phyloP scores from a whole-genome alignment of 2,113 vertebrate genomes.

The Phoenicopterus ruber region DNA sequence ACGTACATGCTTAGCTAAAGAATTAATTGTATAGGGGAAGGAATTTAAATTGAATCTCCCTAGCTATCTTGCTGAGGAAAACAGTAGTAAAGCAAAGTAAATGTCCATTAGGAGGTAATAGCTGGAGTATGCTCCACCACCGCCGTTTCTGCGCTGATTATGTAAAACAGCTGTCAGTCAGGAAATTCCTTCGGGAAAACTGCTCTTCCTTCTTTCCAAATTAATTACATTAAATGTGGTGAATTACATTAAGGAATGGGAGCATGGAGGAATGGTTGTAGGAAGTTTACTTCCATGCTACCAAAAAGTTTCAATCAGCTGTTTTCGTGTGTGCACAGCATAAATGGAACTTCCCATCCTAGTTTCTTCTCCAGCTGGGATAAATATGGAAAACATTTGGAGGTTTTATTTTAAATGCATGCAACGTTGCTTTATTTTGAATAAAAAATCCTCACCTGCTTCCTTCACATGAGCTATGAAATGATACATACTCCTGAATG shows the following conservation, averaged over 20 bases:
- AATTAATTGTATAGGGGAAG: background rate
- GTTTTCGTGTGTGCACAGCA: background rate
- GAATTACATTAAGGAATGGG: conserved; percentile 12
- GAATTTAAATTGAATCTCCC: background rate
- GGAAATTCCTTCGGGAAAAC: conserved; percentile 20
- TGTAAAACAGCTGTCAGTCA: conserved; percentile 36
- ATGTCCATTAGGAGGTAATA: conserved; percentile 26
- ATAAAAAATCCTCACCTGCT: background rate
- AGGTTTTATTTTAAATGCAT: background rate
- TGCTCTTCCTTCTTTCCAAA: conserved; percentile 27
- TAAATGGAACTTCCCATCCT: background rate
- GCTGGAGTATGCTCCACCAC: background rate
- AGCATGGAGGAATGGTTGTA: background rate
- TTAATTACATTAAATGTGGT: conserved; percentile 18
- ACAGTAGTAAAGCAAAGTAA: background rate
- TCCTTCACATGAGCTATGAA: background rate
- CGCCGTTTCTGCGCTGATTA: background rate
- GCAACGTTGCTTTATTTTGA: background rate
- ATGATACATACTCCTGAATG: background rate
- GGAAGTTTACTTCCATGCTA: background rate
- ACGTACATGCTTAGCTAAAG: background rate
- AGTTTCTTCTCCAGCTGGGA: background rate
- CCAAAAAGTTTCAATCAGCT: background rate
- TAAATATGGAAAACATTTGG: background rate
- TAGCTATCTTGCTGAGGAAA: background rate